Conservation (phyloP, 2,888 invertebrate genomes). For the Lutraria lutraria region DNA sequence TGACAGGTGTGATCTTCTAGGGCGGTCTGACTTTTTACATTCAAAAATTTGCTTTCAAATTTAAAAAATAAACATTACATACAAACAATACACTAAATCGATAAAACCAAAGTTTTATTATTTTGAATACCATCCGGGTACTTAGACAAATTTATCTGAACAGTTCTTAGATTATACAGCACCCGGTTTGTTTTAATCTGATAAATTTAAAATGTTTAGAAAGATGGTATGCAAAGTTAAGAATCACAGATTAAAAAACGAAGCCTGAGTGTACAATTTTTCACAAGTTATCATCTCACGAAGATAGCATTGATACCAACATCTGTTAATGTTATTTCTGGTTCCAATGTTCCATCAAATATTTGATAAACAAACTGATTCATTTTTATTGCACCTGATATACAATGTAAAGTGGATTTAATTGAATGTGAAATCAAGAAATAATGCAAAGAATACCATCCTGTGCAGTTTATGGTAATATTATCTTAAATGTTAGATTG, state of each 20-base stretch:
- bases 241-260: background rate
- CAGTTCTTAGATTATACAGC: background rate
- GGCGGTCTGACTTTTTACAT: no score
- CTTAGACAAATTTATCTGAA: background rate
- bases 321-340: background rate
- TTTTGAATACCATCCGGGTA: no score
- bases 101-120: no score
- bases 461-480: background rate
- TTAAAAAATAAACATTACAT: no score
- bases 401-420: background rate
- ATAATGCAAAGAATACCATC: background rate
- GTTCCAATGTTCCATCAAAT: background rate
- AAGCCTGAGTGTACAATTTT: background rate
- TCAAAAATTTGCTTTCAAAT: no score
- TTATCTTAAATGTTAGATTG: background rate
- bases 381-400: background rate
- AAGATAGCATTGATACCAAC: background rate
- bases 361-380: background rate
- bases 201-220: conserved; percentile 23
- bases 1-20: no score
- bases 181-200: conserved; percentile 9
- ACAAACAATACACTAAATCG: no score
- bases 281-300: background rate
- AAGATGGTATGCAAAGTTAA: background rate
- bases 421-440: background rate